Base-by-base conservation (phyloP, 2,797 vertebrate genomes). In the Hipposideros larvatus region DNA sequence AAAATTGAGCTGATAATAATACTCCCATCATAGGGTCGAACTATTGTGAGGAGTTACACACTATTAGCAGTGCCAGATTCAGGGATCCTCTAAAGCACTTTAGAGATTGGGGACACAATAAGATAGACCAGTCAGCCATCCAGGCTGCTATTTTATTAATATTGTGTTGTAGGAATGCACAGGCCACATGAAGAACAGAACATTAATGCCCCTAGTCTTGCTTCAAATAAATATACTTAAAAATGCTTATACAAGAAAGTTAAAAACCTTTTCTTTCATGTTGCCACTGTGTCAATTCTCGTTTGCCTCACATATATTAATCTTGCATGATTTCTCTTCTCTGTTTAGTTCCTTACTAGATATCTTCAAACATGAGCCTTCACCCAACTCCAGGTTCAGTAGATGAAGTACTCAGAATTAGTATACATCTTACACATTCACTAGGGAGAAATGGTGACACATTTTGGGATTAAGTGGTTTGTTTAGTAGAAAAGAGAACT, bases 191-290 rank as follows among this genome's bases (percentile, higher is more conserved):
- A 22, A n/a, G 31, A 90, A 87, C 9, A 87, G 24, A n/a, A 24
- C 31, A 16, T 24, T n/a, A 22, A 55, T 55, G 10, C 28, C 14
- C 92, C 28, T 59, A 70, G n/a, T 53, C 19, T 90, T 90, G 28
- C 22, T 71, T 53, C 43, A 53, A 85, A 61, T 34, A 21, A 61
- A 71, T 71, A 65, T 85, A 53, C 79, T 90, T 74, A 55, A 53
- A 90, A 70, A 90, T 78, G 71, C 26, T 63, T 70, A 68, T 26
- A 59, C 7, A 16, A 85, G 63, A 77, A 94, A 77, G 41, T 90
- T 77, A 41, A 77, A 94, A 68, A 70, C 71, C 21, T 75, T 89
- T 94, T 53, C 26, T 90, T 61, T 90, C 53, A 75, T 84, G 51
- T 68, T 59, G 21, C 21, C 19, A 41, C 37, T 68, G 53, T 43